Conservation (phyloP, 2,888 invertebrate species). For the Leucophenga montana region DNA sequence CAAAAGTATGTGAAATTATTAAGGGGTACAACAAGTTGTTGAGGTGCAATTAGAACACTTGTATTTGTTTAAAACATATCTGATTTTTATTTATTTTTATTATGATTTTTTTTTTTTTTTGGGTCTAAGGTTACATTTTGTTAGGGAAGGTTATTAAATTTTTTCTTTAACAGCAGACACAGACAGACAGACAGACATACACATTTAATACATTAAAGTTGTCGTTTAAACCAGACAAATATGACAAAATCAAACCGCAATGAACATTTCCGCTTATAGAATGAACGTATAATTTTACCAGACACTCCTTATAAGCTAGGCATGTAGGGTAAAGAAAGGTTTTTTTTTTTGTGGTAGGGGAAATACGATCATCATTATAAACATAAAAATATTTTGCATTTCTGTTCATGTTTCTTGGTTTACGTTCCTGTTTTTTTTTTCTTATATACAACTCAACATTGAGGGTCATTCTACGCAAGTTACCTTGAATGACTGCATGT, state of each 20-base stretch:
- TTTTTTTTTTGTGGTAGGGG: neutral
- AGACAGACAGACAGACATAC: too few species aligned
- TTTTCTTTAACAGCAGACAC: too few species aligned
- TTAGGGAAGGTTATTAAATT: neutral
- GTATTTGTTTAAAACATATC: neutral
- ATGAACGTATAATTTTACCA: too few species aligned
- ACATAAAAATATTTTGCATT: neutral
- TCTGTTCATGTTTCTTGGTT: too few species aligned
- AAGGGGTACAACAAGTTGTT: neutral
- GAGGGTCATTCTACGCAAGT: constrained; percentile 12
- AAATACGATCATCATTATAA: neutral
- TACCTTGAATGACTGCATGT: neutral
- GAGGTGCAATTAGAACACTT: neutral
- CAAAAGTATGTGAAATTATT: neutral
- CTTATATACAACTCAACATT: too few species aligned
- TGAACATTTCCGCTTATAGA: too few species aligned
- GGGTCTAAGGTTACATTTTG: neutral
- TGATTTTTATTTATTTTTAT: neutral
- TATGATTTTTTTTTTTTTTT: constrained; percentile 6
- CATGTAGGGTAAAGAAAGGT: too few species aligned
- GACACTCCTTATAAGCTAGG: too few species aligned
- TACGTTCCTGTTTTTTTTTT: too few species aligned
- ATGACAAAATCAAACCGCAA: too few species aligned
- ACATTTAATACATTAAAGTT: too few species aligned
- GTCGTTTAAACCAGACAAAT: too few species aligned